phyloP scores from a whole-genome alignment of 2,113 vertebrate species.

The Puffinus mauretanicus region DNA sequence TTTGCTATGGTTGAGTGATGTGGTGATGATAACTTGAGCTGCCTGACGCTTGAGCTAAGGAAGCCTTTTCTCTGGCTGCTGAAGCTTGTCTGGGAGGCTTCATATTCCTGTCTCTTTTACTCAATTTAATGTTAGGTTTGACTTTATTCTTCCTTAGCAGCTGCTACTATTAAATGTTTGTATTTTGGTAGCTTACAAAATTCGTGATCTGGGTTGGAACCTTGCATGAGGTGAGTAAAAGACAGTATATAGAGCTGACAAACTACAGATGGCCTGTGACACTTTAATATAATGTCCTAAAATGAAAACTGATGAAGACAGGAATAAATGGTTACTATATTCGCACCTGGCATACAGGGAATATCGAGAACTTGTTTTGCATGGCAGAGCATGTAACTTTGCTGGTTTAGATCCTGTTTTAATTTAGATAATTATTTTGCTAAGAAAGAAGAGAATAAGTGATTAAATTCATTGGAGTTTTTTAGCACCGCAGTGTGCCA shows the following conservation, averaged over 20 bases:
- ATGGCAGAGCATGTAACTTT: slow-evolving; percentile 49
- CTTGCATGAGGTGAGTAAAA: slow-evolving; percentile 37
- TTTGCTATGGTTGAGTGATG: slow-evolving; percentile 20
- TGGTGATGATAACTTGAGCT: background rate
- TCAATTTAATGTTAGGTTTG: background rate
- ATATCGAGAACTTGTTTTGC: background rate
- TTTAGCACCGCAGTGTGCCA: background rate
- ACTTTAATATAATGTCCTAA: background rate
- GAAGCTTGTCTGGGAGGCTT: slow-evolving; percentile 23
- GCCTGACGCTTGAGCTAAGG: background rate
- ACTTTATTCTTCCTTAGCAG: slow-evolving; percentile 48
- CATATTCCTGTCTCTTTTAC: background rate
- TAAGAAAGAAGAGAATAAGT: background rate
- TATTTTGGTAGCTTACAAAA: slow-evolving; percentile 70
- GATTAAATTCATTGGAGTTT: background rate
- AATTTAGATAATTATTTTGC: background rate
- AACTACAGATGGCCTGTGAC: slow-evolving; percentile 25
- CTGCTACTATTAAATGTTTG: slow-evolving; percentile 63
- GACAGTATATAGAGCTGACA: slow-evolving; percentile 19
- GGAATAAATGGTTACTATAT: background rate
- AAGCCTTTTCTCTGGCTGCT: background rate
- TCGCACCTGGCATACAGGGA: background rate
- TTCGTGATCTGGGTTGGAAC: slow-evolving; percentile 60
- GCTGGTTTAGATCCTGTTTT: background rate
- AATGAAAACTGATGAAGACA: background rate